Percentiles rank a stretch among this genome's conserved stretches.
These are phyloP conservation scores for Manduca sexta DNA, from an alignment of 1,140 invertebrate genomes.

Conservation along the genomic window DNA sequence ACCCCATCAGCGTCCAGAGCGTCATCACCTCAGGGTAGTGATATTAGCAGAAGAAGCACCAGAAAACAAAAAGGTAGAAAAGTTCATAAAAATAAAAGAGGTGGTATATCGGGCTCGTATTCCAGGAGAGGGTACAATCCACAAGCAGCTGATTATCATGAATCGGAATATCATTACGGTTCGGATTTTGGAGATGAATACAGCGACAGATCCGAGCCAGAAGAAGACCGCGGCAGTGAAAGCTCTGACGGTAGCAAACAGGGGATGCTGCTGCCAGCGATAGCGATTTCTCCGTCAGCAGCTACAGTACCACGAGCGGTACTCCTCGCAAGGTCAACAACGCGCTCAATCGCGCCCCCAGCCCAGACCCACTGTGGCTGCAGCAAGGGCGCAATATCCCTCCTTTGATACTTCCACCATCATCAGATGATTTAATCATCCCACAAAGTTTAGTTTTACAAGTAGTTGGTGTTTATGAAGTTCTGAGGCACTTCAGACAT, in stretches of 20 bases:
- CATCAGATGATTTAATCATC: conserved; percentile 92
- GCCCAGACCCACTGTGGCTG: conserved; percentile 91
- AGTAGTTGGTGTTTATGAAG: conserved; percentile 93
- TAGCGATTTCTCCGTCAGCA: conserved; percentile 88
- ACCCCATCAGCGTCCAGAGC: conserved; percentile 85
- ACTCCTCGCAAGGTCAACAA: conserved; percentile 71
- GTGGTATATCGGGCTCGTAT: conserved; percentile 74
- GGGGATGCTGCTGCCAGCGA: conserved; percentile 83
- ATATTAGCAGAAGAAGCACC: conserved; percentile 79
- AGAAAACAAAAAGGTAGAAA: conserved; percentile 74
- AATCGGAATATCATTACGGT: conserved; percentile 92
- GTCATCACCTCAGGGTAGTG: conserved; percentile 82
- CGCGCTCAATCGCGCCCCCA: conserved; percentile 78
- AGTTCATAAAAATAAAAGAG: conserved; percentile 75
- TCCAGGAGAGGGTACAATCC: conserved; percentile 82
- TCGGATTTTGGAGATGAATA: conserved; percentile 91
- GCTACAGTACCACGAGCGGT: conserved; percentile 80
- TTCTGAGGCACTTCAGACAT: conserved; percentile 91
- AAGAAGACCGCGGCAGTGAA: conserved; percentile 82
- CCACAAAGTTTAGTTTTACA: conserved; percentile 85
- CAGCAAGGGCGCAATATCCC: conserved; percentile 87
- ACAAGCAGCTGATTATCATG: conserved; percentile 81
- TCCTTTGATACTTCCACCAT: conserved; percentile 84
- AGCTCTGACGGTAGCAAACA: conserved; percentile 75
- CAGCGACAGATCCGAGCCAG: conserved; percentile 83